Percentiles rank a stretch among this genome's conserved stretches.
phyloP scores from a whole-genome alignment of 92 coral and sea anemone genomes.

The Siderastrea radians region DNA sequence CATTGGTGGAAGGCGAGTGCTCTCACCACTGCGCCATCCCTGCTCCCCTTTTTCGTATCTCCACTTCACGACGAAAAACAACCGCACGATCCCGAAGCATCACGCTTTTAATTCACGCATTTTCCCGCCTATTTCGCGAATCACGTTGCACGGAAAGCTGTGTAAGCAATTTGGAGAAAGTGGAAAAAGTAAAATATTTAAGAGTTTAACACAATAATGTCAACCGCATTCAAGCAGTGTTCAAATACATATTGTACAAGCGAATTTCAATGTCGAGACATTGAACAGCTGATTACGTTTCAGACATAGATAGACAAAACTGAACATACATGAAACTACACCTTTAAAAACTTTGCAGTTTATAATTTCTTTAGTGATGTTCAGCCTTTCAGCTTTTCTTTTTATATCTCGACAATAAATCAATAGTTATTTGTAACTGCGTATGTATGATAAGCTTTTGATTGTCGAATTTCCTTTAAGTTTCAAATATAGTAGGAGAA shows the following conservation, averaged over 20 bases:
- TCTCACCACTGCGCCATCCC: no score
- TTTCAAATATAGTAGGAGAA: neutral
- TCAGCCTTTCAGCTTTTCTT: neutral
- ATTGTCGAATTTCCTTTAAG: neutral
- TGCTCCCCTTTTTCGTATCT: no score
- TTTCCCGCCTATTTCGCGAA: no score
- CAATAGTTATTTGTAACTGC: neutral
- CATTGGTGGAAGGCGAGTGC: no score
- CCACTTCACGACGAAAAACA: no score
- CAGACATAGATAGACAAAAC: neutral
- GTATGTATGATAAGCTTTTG: neutral
- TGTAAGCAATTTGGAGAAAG: no score
- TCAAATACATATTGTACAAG: no score
- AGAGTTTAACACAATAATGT: neutral
- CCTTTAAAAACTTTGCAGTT: neutral
- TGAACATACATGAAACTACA: neutral
- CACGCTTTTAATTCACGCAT: no score
- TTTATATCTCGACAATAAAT: neutral
- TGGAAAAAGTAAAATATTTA: neutral
- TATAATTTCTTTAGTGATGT: neutral
- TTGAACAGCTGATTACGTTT: no score
- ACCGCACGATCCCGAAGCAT: no score
- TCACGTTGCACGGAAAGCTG: no score
- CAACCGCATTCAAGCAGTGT: neutral
- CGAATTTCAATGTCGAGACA: no score